Evolutionary conservation across 2,113 vertebrate species (phyloP), one percentile per base, ranked within the genome.

Genomic region (Platichthys stellatus): DNA sequence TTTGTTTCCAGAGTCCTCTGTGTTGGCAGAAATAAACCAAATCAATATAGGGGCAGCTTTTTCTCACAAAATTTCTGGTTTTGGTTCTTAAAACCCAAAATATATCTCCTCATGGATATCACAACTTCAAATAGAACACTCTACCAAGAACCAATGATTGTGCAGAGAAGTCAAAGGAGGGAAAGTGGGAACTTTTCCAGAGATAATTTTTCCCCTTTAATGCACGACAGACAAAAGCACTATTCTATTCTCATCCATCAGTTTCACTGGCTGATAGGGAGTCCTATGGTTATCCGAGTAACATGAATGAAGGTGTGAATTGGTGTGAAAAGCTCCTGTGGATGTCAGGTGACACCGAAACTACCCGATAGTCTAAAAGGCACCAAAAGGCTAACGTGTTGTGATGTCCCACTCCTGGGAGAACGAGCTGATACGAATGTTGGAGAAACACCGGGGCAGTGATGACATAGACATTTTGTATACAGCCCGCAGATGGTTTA

Each of bases 291-390:
- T 49, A 10, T 53, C 66, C 43, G 17, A 40, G 35, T 59, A 28
- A 58, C 72, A 26, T 21, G 21, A 53, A 14, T 2, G 2, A 17
- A 79, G 45, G 75, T 84, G 72, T 73, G 69, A 87, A 84, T 63
- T 51, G 69, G 43, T 15, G 3, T 63, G 75, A 73, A 73, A 31
- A 76, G 24, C 15, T 3, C 63, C 58, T 31, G 57, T 35, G 64
- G 47, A 35, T 63, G 60, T 82, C 72, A 71, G 2, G 10, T 74
- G 64, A 0, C 74, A 35, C 62, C 0, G 69, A 53, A 28, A 45
- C 38, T 35, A 72, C 57, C 74, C 31, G 80, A 81, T 63, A 18
- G 62, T 54, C 69, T 63, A 26, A 45, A 74, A 57, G 58, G 17
- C 53, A 61, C 26, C 59, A 75, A 47, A 71, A 31, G 31, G 6